Percentiles rank a stretch among this genome's conserved stretches.
These are phyloP conservation scores for Tupaia chinensis DNA, from an alignment of 2,113 vertebrate species.

Conservation along the genomic window DNA sequence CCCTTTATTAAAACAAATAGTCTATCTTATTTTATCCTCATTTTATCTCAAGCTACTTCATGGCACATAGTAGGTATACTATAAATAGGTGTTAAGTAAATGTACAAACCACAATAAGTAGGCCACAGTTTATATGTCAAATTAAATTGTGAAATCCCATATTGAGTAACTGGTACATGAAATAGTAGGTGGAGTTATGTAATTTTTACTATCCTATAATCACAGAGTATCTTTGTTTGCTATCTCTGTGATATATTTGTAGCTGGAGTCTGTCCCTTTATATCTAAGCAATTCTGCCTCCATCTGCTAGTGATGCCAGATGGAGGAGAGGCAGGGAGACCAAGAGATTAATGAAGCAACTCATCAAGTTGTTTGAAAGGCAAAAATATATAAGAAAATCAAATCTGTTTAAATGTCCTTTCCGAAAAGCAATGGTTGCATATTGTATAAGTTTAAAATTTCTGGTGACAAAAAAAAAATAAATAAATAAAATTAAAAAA, in stretches of 20 bases:
- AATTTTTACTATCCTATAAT: conserved; percentile 34
- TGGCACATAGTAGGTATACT: not conserved
- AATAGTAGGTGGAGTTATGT: conserved; percentile 3
- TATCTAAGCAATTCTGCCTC: conserved; percentile 60
- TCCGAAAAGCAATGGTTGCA: conserved; percentile 39
- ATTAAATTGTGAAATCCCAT: not conserved
- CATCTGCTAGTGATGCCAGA: conserved; percentile 64
- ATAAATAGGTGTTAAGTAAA: not conserved
- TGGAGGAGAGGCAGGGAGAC: conserved; percentile 69
- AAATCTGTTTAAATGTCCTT: conserved; percentile 67
- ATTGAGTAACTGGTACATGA: conserved; percentile 3
- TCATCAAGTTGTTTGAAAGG: conserved; percentile 67
- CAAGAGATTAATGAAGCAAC: conserved; percentile 78
- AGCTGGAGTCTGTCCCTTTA: conserved; percentile 55
- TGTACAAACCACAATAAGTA: not conserved
- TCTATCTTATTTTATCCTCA: not conserved
- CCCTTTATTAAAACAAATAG: not conserved
- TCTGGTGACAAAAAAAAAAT: not conserved
- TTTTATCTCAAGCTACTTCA: conserved; percentile 2
- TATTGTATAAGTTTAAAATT: conserved; percentile 37
- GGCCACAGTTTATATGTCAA: not conserved
- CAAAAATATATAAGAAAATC: conserved; percentile 76
- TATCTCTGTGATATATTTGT: conserved; percentile 64
- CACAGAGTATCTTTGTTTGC: conserved; percentile 51
- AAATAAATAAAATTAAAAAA: not conserved